Evolutionary conservation across 2,888 invertebrate genomes (phyloP), one percentile per base, ranked within the genome.

Genomic region (Aplocera efformata): DNA sequence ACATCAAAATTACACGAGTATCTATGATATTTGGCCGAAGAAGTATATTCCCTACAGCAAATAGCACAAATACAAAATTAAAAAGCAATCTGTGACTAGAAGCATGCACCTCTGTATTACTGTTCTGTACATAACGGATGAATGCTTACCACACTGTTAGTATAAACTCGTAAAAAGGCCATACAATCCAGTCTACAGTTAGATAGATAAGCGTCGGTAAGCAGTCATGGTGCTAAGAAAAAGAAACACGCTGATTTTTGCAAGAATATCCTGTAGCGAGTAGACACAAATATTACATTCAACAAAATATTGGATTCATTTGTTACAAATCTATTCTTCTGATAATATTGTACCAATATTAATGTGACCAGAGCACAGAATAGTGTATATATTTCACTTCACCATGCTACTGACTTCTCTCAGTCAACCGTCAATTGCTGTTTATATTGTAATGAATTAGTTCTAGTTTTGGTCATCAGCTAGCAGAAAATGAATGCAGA

Each of bases 1-100:
- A n/a, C n/a, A n/a, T n/a, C n/a, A n/a, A n/a, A n/a, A n/a, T n/a
- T n/a, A n/a, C n/a, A n/a, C n/a, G 7, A 8, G 33, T 25, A 27
- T 41, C 13, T n/a, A 37, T 25, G 8, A 40, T 45, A 40, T 40
- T 40, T 45, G 32, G 32, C 40, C 36, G 40, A 35, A 40, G 36
- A 17, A 7, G 11, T 8, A 28, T 23, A 32, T 32, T 22, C 26
- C 35, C 38, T 31, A 24, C 17, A 35, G 32, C 28, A 37, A 41
- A 36, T 32, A 40, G 42, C 39, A 39, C 23, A 49, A 36, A 29
- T 39, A 44, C 35, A 32, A 47, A 31, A 38, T 30, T 28, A 29
- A 32, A 24, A 39, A 39, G 42, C 35, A 42, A 39, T 34, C 7
- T 36, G 24, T 26, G 27, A 34, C 24, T 32, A 32, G 20, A 40